Conservation (phyloP, 2,888 invertebrate species). For the Caenorhabditis japonica region DNA sequence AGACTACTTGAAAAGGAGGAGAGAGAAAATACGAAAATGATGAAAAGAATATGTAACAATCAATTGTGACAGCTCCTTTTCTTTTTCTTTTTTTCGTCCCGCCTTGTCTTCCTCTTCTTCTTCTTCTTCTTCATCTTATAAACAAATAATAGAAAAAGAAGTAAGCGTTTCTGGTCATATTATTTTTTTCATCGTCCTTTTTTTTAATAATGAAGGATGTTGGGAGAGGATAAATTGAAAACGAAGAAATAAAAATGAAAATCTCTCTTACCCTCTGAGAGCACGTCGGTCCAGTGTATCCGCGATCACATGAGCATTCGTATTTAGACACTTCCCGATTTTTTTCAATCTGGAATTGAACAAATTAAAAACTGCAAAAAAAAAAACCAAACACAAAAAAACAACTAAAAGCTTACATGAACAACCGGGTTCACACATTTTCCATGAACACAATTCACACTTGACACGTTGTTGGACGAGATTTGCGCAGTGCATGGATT, state of each 20-base stretch:
- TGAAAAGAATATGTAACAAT: conserved; percentile 35
- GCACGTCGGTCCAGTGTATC: conserved; percentile 71
- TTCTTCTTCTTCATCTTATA: conserved; percentile 29
- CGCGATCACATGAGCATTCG: conserved; percentile 71
- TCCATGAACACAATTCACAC: conserved; percentile 64
- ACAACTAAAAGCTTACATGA: no score
- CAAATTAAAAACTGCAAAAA: conserved; percentile 14
- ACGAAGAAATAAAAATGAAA: not conserved
- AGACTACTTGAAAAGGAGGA: not conserved
- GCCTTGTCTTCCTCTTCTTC: not conserved
- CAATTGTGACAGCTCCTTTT: conserved; percentile 44
- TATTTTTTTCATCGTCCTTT: conserved; percentile 14
- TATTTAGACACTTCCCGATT: conserved; percentile 65
- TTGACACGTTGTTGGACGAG: conserved; percentile 61
- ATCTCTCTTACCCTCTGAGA: conserved; percentile 53
- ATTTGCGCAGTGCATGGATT: conserved; percentile 71
- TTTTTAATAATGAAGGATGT: not conserved
- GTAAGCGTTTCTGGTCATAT: conserved; percentile 25
- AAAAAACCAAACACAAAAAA: no score
- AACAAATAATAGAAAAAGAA: conserved; percentile 42
- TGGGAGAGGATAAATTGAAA: not conserved
- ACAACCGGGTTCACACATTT: conserved; percentile 62
- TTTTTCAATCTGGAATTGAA: conserved; percentile 56
- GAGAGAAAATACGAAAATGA: conserved; percentile 1
- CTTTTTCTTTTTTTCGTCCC: conserved; percentile 6